Evolutionary conservation across 2,888 invertebrate species (phyloP).

Genomic region (Sympetrum striolatum): DNA sequence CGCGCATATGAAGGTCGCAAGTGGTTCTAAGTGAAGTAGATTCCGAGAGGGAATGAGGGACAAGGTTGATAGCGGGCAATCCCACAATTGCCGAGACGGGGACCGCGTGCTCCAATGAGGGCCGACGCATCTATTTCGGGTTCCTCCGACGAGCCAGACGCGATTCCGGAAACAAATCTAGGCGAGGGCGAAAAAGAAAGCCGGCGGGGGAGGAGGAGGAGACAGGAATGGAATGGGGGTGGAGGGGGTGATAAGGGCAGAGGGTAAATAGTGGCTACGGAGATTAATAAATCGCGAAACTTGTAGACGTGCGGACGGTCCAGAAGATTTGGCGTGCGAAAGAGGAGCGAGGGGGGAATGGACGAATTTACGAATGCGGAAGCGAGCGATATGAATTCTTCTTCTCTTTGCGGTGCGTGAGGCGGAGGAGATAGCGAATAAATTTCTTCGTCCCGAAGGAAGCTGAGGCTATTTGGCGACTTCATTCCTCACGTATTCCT

Average conservation of each 20-base stretch:
- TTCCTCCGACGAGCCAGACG: conserved; percentile 23
- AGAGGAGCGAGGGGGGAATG: neutral
- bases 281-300: neutral
- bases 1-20: no score
- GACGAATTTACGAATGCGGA: neutral
- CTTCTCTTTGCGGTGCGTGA: no score
- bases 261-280: neutral
- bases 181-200: neutral
- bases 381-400: neutral
- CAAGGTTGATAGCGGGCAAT: conserved; percentile 20
- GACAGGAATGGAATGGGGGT: neutral
- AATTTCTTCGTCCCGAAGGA: no score
- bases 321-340: neutral
- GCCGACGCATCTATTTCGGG: conserved; percentile 28
- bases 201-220: neutral
- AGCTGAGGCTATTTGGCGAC: no score
- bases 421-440: no score
- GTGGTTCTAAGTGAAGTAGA: no score
- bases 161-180: conserved; percentile 38
- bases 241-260: neutral
- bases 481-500: no score
- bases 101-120: neutral
- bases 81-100: neutral
- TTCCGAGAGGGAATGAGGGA: neutral
- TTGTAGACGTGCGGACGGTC: neutral